These are phyloP conservation scores for Mirounga angustirostris DNA, from an alignment of 2,113 vertebrate genomes.

Conservation along the genomic window DNA sequence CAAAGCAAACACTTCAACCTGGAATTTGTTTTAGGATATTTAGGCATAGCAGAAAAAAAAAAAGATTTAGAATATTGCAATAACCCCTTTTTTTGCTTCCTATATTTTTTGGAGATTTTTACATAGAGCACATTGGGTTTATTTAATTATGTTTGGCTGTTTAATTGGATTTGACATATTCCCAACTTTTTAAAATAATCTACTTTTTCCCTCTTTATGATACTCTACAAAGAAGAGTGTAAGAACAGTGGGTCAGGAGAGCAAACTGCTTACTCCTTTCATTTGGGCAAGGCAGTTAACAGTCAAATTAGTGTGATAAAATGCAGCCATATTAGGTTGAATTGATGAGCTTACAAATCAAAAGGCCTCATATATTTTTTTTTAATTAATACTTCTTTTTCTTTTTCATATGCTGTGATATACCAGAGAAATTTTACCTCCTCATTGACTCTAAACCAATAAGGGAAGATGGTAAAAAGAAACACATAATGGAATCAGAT, in stretches of 20 bases:
- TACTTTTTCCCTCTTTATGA: not conserved
- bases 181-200: not conserved
- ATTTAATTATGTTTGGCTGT: not conserved
- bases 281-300: not conserved
- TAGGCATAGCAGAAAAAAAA: not conserved
- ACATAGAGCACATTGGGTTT: not conserved
- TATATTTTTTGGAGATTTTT: conserved; percentile 38
- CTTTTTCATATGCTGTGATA: not conserved
- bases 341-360: not conserved
- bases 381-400: not conserved
- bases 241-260: not conserved
- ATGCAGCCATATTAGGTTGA: not conserved
- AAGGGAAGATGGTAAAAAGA: not conserved
- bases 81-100: not conserved
- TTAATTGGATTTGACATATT: not conserved
- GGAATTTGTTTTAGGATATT: not conserved
- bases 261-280: not conserved
- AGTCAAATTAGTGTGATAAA: not conserved
- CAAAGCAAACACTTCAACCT: conserved; percentile 1
- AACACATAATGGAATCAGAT: not conserved
- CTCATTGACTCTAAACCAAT: not conserved
- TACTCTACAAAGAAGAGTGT: not conserved
- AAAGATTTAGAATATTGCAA: not conserved
- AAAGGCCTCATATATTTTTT: not conserved
- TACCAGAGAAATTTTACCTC: not conserved